Base-by-base conservation (phyloP, 2,797 vertebrate species). In the Takifugu ocellatus region DNA sequence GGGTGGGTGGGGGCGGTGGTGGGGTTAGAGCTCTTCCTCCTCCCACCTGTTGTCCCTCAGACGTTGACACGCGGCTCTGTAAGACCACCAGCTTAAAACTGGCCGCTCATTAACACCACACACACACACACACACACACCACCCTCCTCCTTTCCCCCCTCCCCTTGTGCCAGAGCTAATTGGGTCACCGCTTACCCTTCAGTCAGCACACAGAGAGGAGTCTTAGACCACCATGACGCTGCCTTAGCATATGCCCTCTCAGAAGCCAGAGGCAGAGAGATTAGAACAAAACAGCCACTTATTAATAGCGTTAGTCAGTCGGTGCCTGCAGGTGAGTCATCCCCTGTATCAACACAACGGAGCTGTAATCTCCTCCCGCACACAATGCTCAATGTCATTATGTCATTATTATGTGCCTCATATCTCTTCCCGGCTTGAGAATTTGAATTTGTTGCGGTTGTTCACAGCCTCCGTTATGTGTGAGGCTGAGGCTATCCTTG, bases 151-250 rank as follows among this genome's bases (percentile, higher is more conserved):
- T 21, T 21, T 21, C 21, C 21, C 46, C 21, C 33, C 42, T 27
- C 43, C 56, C 48, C 66, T 63, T 55, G 71, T 66, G 75, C 57
- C 72, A 74, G 46, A 63, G 66, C 70, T 88, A 88, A 88, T 86
- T 88, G 84, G 88, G 87, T 87, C 86, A 87, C 80, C 73, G 69
- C 84, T 84, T 77, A 85, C 74, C 79, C 82, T 68, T 74, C 70
- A 84, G 84, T 82, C 75, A 85, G 84, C 79, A 82, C 65, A 69
- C 65, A 54, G 70, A 72, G 51, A 63, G 57, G 61, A 39, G 56
- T 66, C 71, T 62, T 24, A 74, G 82, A 85, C 85, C 80, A 87
- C 80, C 84, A 83, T 63, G 72, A 74, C 47, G 65, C 78, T 60
- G 71, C 61, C 57, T 77, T 67, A 75, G 73, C 84, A 83, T 84